Conservation (phyloP, 2,113 vertebrate genomes). For the Cyanoderma ruficeps region DNA sequence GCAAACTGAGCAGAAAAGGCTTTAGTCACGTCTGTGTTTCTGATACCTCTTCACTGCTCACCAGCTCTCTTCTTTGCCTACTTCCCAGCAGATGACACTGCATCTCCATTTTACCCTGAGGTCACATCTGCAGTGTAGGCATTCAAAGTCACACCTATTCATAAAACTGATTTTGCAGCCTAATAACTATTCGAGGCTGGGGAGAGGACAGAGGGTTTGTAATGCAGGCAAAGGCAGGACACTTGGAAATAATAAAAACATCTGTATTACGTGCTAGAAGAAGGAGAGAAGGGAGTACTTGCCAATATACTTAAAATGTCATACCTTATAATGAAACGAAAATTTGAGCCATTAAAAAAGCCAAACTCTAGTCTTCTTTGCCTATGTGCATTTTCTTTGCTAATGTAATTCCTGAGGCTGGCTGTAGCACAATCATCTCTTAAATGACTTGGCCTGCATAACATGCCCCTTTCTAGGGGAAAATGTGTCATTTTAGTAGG, state of each 20-base stretch:
- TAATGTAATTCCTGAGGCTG: neutral
- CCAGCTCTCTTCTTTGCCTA: neutral
- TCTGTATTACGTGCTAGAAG: neutral
- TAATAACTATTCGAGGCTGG: neutral
- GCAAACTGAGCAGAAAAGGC: neutral
- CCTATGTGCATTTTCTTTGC: neutral
- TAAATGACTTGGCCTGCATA: neutral
- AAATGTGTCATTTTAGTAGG: neutral
- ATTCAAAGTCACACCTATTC: neutral
- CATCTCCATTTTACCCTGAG: constrained; percentile 5
- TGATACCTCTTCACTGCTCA: neutral
- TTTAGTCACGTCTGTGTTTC: neutral
- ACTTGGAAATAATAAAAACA: neutral
- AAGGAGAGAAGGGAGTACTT: neutral
- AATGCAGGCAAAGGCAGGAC: neutral
- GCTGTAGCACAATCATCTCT: neutral
- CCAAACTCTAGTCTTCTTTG: neutral
- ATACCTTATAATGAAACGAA: neutral
- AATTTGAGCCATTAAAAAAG: neutral
- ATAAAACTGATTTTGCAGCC: neutral
- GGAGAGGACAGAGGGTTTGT: neutral
- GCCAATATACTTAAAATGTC: neutral
- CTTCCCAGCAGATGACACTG: neutral
- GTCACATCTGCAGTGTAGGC: neutral
- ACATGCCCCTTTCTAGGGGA: neutral